Percentiles rank a stretch among this genome's conserved stretches.
phyloP scores from a whole-genome alignment of 2,797 vertebrate genomes.

The Darevskia nairensis region DNA sequence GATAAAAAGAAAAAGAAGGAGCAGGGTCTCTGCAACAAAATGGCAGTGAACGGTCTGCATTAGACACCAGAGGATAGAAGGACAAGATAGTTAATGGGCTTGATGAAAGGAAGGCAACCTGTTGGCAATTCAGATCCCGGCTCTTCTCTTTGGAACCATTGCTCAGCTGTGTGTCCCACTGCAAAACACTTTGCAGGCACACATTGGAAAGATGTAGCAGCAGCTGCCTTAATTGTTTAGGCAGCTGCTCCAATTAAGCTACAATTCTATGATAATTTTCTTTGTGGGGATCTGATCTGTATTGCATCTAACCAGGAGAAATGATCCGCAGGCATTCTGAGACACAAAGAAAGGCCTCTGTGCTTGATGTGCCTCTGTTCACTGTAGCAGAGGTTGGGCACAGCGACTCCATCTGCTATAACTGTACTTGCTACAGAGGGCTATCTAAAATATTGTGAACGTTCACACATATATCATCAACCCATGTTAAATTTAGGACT shows the following conservation, averaged over 20 bases:
- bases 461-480: background rate
- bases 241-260: slow-evolving; percentile 45
- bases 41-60: background rate
- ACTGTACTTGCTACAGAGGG: background rate
- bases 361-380: background rate
- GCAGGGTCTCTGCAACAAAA: background rate
- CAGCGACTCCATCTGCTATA: background rate
- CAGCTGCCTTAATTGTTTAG: slow-evolving; percentile 44
- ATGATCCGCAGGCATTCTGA: slow-evolving; percentile 8
- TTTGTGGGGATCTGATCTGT: slow-evolving; percentile 24
- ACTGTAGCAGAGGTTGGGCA: background rate
- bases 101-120: slow-evolving; percentile 11
- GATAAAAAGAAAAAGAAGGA: background rate
- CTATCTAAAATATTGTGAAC: background rate
- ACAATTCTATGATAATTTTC: slow-evolving; percentile 42
- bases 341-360: slow-evolving; percentile 1
- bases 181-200: slow-evolving; percentile 39
- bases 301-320: slow-evolving; percentile 30
- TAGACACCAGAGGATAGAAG: background rate
- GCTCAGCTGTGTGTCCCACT: slow-evolving; percentile 8
- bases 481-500: background rate
- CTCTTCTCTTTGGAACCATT: slow-evolving; percentile 15
- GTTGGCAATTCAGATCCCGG: slow-evolving; percentile 1
- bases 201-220: slow-evolving; percentile 40
- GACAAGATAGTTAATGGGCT: background rate